phyloP scores from a whole-genome alignment of 2,113 vertebrate genomes.

The Talpa occidentalis region DNA sequence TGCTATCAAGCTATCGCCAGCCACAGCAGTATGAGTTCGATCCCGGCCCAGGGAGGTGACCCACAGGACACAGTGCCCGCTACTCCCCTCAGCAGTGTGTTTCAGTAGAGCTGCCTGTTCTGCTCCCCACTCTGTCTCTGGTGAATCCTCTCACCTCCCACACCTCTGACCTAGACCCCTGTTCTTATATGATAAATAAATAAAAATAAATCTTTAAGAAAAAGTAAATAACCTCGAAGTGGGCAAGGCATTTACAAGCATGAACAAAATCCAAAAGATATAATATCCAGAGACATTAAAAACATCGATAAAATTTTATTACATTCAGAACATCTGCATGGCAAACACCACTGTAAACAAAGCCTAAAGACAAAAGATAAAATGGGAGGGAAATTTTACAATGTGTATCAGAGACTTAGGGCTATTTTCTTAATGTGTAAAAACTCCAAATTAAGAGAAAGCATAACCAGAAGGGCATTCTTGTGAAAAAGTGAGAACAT shows the following conservation, averaged over 20 bases:
- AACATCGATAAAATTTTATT: neutral
- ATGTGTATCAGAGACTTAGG: neutral
- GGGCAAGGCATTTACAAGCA: neutral
- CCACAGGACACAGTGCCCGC: too few species aligned
- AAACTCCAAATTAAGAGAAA: neutral
- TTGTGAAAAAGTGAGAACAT: neutral
- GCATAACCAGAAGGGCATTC: neutral
- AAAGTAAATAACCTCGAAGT: neutral
- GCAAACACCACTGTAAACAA: conserved; percentile 26
- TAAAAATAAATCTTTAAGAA: too few species aligned
- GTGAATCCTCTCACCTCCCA: too few species aligned
- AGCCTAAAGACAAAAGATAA: conserved; percentile 14
- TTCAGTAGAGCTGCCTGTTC: too few species aligned
- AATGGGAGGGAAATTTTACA: neutral
- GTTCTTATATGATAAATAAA: too few species aligned
- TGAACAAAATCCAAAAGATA: conserved; percentile 31
- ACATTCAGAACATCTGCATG: neutral
- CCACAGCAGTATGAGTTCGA: too few species aligned
- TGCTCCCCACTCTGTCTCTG: too few species aligned
- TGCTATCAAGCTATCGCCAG: too few species aligned
- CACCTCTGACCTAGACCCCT: too few species aligned
- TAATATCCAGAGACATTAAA: neutral
- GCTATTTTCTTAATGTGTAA: neutral
- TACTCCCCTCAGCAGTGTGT: too few species aligned
- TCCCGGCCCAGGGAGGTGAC: too few species aligned